phyloP scores from a whole-genome alignment of 2,113 vertebrate genomes.

The Bos taurus region DNA sequence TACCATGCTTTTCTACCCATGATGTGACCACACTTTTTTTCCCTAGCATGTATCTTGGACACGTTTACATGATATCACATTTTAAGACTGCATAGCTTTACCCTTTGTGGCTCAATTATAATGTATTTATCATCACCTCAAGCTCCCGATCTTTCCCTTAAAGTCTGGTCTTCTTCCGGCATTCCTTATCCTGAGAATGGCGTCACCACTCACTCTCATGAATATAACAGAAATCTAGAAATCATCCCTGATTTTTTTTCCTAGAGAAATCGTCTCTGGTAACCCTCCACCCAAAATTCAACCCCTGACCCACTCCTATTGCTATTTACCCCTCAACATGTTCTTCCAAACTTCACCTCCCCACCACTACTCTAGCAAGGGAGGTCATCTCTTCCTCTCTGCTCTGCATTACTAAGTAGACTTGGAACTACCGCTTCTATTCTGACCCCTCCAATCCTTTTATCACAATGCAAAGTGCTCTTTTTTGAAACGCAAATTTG shows the following conservation, averaged over 20 bases:
- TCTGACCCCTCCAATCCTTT: neutral
- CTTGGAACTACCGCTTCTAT: neutral
- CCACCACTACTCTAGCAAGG: neutral
- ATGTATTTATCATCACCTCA: neutral
- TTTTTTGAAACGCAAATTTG: slow-evolving; percentile 63
- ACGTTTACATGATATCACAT: neutral
- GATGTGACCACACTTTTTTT: neutral
- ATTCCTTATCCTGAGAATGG: neutral
- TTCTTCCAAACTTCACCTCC: neutral
- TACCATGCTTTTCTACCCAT: neutral
- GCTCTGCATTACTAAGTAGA: neutral
- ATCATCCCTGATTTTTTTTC: neutral
- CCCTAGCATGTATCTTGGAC: neutral
- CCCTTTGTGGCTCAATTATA: neutral
- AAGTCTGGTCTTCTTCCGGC: neutral
- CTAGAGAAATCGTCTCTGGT: neutral
- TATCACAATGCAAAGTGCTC: slow-evolving; percentile 17
- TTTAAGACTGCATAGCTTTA: neutral
- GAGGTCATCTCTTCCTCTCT: neutral
- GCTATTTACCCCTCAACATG: neutral
- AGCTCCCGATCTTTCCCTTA: neutral
- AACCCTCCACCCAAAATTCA: neutral
- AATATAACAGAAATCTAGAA: neutral
- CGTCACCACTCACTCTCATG: neutral
- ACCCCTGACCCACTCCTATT: neutral